Base-by-base conservation (phyloP, 2,888 invertebrate species). In the Drosophila anomelani region DNA sequence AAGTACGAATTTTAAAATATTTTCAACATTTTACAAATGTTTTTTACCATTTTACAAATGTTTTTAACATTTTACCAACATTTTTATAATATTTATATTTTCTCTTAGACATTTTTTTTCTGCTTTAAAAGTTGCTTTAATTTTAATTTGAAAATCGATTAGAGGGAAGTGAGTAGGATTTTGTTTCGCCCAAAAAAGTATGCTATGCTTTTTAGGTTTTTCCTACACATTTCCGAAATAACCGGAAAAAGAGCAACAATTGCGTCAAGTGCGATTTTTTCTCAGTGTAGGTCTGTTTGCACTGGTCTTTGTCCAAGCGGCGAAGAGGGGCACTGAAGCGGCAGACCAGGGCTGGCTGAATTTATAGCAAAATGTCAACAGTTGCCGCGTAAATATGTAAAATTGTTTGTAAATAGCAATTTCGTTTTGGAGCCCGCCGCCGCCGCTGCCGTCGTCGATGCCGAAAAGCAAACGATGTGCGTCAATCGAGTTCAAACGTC, bases 391-490 rank as follows among this genome's bases (percentile, higher is more conserved):
- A 81, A 79, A 83, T 76, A 85, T 85, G 85, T 78, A 77, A 85
- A 85, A 88, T 88, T 83, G 83, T 85, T 88, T 88, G 82, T 85
- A 88, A 88, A 88, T 79, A 88, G 78, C 83, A 78, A 85, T 79
- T 79, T 81, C 69, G 73, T 49, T 74, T 73, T 49, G 38, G 44
- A 43, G 39, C 10, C n/a, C 38, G 5, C 36, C 15, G 10, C 26
- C 39, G 26, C 47, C 10, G 34, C 10, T 12, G 12, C 2, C 10
- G 29, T 7, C 46, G 39, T 61, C 46, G 38, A 32, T 47, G 63
- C 47, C 68, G 55, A 47, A 67, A 56, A 56, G 60, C 49, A 53
- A 71, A 62, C 62, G 49, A 51, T 41, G 66, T 63, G 74, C 63
- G 64, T 49, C 68, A 68, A 68, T 69, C 70, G 68, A 67, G 67